Evolutionary conservation across 2,113 vertebrate genomes (phyloP).

Genomic region (Probosciger aterrimus): DNA sequence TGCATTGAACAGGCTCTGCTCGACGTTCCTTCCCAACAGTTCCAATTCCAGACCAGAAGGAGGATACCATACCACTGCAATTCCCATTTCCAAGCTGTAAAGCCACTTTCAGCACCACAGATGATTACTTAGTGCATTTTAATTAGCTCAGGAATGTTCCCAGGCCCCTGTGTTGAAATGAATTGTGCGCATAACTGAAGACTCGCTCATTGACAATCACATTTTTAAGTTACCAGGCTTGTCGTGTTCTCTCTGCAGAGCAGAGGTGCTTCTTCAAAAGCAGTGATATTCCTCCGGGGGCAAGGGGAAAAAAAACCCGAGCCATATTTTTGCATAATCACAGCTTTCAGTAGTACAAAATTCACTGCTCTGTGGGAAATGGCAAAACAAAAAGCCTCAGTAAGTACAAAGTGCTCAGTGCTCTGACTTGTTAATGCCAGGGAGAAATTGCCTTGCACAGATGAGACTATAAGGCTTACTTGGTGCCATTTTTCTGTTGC

Average conservation of each 20-base stretch:
- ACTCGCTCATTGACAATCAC: not conserved
- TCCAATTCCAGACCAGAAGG: accelerated
- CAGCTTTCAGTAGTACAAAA: conserved; percentile 11
- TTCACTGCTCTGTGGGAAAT: not conserved
- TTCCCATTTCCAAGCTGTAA: not conserved
- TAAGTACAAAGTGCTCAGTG: not conserved
- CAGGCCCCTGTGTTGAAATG: not conserved
- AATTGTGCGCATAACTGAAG: not conserved
- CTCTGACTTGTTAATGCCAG: not conserved
- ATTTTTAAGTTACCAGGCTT: not conserved
- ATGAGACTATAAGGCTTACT: not conserved
- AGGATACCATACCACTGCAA: not conserved
- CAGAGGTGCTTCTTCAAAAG: not conserved
- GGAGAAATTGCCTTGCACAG: not conserved
- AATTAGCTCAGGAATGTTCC: not conserved
- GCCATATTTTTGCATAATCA: conserved; percentile 29
- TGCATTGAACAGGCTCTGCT: not conserved
- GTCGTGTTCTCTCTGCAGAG: not conserved
- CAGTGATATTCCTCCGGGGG: not conserved
- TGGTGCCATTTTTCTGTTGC: not conserved
- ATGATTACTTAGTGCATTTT: not conserved
- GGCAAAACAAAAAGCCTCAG: not conserved
- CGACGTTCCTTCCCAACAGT: not conserved
- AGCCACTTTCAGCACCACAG: not conserved
- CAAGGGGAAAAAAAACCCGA: too few species aligned